Conservation (phyloP, 2,797 vertebrate species). For the Synaphobranchus kaupii region DNA sequence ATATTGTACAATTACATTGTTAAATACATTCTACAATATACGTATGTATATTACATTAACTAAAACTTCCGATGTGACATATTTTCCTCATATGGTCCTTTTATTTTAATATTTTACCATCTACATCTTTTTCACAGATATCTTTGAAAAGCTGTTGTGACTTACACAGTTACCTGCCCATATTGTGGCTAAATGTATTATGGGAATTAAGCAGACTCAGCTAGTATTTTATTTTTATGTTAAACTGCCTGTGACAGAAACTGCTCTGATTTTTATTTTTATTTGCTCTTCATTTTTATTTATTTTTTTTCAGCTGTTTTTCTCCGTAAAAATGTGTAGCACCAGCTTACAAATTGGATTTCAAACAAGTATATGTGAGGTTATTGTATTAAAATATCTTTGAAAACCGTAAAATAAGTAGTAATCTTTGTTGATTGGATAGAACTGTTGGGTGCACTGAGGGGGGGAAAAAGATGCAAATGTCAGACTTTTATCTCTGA, state of each 20-base stretch:
- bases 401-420: conserved; percentile 13
- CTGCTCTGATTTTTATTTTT: conserved; percentile 27
- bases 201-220: background rate
- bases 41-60: conserved; percentile 20
- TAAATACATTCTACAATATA: conserved; percentile 31
- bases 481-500: conserved; percentile 33
- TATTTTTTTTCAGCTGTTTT: conserved; percentile 4
- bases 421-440: conserved; percentile 19
- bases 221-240: conserved; percentile 19
- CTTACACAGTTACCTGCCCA: conserved; percentile 31
- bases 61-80: conserved; percentile 19
- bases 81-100: conserved; percentile 23
- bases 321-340: conserved; percentile 28
- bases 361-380: conserved; percentile 16
- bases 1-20: background rate
- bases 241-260: conserved; percentile 12
- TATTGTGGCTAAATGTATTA: conserved; percentile 37
- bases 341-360: conserved; percentile 23
- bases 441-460: background rate
- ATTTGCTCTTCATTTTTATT: conserved; percentile 10
- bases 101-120: conserved; percentile 19
- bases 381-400: conserved; percentile 27
- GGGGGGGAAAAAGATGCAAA: background rate
- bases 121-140: background rate
- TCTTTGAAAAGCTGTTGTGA: conserved; percentile 22